phyloP scores from a whole-genome alignment of 2,113 vertebrate species.

The Oceanites oceanicus region DNA sequence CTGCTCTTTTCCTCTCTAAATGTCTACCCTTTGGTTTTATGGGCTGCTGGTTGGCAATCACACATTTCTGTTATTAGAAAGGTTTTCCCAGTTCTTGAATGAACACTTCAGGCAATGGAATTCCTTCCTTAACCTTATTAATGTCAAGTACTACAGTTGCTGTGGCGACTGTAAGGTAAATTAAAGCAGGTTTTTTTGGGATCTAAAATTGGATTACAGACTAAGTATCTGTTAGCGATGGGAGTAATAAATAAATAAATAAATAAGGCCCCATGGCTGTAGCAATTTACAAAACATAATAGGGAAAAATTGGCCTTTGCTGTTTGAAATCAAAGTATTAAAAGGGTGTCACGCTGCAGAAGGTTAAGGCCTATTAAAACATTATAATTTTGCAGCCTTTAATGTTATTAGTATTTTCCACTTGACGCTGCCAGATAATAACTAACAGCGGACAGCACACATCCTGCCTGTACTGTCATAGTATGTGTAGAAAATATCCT shows the following conservation, averaged over 20 bases:
- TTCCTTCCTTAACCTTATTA: constrained; percentile 11
- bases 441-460: constrained; percentile 43
- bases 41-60: neutral
- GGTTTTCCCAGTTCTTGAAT: neutral
- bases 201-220: neutral
- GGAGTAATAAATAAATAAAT: neutral
- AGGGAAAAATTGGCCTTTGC: constrained; percentile 5
- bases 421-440: constrained; percentile 66
- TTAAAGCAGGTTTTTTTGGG: neutral
- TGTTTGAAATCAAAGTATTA: constrained; percentile 36
- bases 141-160: neutral
- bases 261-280: neutral
- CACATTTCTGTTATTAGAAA: neutral
- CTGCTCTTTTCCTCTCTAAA: neutral
- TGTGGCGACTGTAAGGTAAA: constrained; percentile 12
- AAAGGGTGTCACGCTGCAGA: constrained; percentile 65
- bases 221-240: neutral
- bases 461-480: constrained; percentile 1
- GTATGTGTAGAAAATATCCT: constrained; percentile 37
- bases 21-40: neutral
- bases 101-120: constrained; percentile 18
- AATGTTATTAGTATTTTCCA: constrained; percentile 68
- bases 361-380: constrained; percentile 74
- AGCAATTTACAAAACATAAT: constrained; percentile 20
- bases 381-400: constrained; percentile 64